Evolutionary conservation across 2,113 vertebrate genomes (phyloP).

Genomic region (Eulacestoma nigropectus): DNA sequence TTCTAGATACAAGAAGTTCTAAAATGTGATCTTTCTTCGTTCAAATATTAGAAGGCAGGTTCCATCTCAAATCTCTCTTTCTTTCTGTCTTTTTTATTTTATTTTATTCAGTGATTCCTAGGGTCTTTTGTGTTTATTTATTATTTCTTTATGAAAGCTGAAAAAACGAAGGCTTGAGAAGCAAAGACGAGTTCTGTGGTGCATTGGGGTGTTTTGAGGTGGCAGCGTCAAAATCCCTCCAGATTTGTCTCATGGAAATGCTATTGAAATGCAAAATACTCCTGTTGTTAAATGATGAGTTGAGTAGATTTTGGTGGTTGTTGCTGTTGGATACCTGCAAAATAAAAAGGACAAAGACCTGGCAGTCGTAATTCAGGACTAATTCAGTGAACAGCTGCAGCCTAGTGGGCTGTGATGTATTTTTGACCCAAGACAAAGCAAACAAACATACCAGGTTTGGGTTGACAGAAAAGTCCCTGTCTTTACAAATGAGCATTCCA

Average conservation of each 20-base stretch:
- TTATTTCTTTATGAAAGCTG: neutral
- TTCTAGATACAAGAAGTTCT: neutral
- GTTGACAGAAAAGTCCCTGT: neutral
- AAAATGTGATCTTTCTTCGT: neutral
- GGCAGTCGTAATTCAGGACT: neutral
- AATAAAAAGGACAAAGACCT: neutral
- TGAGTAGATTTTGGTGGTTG: neutral
- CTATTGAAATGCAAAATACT: neutral
- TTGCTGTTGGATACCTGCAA: neutral
- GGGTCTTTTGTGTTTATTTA: neutral
- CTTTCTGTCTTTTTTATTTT: neutral
- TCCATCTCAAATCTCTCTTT: neutral
- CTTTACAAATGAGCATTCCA: neutral
- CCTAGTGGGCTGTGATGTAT: neutral
- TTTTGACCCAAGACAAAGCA: slow-evolving; percentile 1
- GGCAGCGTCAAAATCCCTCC: neutral
- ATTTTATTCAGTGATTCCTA: neutral
- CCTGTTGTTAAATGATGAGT: neutral
- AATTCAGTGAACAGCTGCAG: neutral
- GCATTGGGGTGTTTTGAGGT: neutral
- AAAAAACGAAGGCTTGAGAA: neutral
- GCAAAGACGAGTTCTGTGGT: neutral
- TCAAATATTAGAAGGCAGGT: neutral
- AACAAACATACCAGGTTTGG: neutral
- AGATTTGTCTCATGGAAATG: neutral